Percentiles rank a stretch among this genome's conserved stretches.
These are phyloP conservation scores for Tetrax tetrax DNA, from an alignment of 2,113 vertebrate species.

Conservation along the genomic window DNA sequence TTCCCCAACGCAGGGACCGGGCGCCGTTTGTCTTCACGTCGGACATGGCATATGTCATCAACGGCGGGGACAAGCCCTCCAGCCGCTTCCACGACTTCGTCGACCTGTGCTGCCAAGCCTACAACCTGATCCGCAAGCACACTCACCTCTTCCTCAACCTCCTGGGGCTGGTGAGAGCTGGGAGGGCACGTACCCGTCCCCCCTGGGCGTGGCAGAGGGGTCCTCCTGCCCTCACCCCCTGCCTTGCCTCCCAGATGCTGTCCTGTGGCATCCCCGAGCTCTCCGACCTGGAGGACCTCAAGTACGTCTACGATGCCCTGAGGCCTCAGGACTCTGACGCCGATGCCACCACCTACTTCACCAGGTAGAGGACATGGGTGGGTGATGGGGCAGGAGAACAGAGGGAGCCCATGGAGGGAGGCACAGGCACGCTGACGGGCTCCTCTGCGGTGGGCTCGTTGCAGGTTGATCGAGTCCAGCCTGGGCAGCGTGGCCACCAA, in stretches of 20 bases:
- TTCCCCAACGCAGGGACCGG: constrained; percentile 82
- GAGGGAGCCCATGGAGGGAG: rapidly evolving
- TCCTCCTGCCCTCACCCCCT: not conserved
- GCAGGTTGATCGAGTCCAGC: constrained; percentile 95
- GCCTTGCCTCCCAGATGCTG: constrained; percentile 83
- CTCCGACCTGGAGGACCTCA: constrained; percentile 92
- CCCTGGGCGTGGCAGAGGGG: rapidly evolving
- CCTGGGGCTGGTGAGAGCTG: constrained; percentile 86
- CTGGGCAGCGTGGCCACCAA: constrained; percentile 98
- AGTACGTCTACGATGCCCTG: constrained; percentile 93
- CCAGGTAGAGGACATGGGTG: constrained; percentile 74
- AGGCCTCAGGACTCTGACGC: constrained; percentile 93
- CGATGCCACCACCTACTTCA: constrained; percentile 96
- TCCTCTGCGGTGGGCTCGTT: not conserved
- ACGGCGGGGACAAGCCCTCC: constrained; percentile 95
- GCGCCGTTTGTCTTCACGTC: constrained; percentile 98
- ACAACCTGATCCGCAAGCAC: constrained; percentile 98
- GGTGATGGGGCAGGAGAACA: not conserved
- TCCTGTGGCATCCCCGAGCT: constrained; percentile 97
- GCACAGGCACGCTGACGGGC: rapidly evolving
- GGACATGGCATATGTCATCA: constrained; percentile 98
- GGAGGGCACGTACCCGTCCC: rapidly evolving
- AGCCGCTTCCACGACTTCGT: constrained; percentile 98
- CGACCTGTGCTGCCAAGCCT: constrained; percentile 97
- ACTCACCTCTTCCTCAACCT: constrained; percentile 97